phyloP scores from a whole-genome alignment of 1,140 invertebrate genomes.

The Drosophila ironensis region DNA sequence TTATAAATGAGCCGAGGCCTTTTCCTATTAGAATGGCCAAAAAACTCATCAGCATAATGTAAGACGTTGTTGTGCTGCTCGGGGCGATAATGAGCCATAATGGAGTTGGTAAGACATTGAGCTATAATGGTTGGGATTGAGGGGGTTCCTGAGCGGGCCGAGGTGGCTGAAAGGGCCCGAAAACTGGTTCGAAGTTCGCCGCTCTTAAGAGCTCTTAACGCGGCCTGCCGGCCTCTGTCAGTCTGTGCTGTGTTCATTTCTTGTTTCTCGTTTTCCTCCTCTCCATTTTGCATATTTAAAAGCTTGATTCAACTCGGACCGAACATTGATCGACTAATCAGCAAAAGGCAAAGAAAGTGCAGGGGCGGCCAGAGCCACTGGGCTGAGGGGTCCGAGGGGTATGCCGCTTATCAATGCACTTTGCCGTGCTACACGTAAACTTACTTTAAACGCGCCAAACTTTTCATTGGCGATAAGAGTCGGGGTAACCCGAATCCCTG shows the following conservation, averaged over 20 bases:
- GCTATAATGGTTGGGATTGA: too few species aligned
- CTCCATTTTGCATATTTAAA: conserved; percentile 73
- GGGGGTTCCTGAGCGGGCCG: background rate
- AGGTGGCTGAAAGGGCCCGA: conserved; percentile 15
- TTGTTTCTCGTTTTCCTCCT: too few species aligned
- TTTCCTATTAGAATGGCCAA: conserved; percentile 70
- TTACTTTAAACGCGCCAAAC: conserved; percentile 75
- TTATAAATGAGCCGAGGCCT: conserved; percentile 54
- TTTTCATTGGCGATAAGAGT: conserved; percentile 53
- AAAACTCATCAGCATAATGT: conserved; percentile 82
- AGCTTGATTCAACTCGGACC: conserved; percentile 49
- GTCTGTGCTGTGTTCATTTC: too few species aligned
- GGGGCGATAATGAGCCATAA: conserved; percentile 82
- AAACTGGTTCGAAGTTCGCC: conserved; percentile 37
- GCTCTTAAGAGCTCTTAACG: conserved; percentile 62
- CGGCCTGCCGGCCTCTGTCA: conserved; percentile 8
- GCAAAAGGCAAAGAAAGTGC: conserved; percentile 44
- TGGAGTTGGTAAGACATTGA: conserved; percentile 70
- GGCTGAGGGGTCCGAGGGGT: background rate
- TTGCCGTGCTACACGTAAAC: conserved; percentile 75
- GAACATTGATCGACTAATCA: conserved; percentile 70
- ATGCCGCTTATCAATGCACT: conserved; percentile 69
- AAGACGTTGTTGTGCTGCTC: conserved; percentile 69
- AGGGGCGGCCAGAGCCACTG: too few species aligned
- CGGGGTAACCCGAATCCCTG: conserved; percentile 14